Evolutionary conservation across 1,140 invertebrate species (phyloP).

Genomic region (Aphelenchoides fujianensis): DNA sequence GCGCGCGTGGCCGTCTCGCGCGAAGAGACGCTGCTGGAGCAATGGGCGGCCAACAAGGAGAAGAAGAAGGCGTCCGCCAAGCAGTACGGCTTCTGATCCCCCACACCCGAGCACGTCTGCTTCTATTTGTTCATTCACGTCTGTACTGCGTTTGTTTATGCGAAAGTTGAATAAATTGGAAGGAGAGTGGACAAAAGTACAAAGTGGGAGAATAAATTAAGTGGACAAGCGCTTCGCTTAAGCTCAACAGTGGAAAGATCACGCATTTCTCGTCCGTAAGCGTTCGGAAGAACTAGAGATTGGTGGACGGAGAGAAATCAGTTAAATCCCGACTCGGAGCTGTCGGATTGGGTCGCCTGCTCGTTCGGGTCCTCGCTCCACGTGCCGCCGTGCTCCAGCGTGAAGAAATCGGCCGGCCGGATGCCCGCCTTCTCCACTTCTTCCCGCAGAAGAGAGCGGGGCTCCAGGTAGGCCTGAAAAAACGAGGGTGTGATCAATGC

Average conservation of each 20-base stretch:
- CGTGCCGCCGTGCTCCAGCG: slow-evolving; percentile 19
- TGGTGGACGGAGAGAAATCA: no score
- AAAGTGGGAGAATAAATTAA: background rate
- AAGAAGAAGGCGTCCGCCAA: slow-evolving; percentile 47
- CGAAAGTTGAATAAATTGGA: background rate
- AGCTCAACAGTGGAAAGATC: no score
- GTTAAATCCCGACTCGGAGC: no score
- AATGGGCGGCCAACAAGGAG: slow-evolving; percentile 51
- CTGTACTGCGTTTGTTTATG: background rate
- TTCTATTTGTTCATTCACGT: background rate
- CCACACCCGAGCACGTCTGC: no score
- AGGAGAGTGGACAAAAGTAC: background rate
- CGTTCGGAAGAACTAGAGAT: no score
- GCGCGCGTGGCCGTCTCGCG: slow-evolving; percentile 49
- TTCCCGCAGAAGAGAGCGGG: slow-evolving; percentile 15
- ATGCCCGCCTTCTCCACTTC: slow-evolving; percentile 26
- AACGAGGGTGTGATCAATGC: slow-evolving; percentile 4
- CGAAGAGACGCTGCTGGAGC: slow-evolving; percentile 50
- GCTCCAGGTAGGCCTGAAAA: slow-evolving; percentile 41
- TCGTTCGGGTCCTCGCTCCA: slow-evolving; percentile 21
- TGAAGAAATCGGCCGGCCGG: slow-evolving; percentile 22
- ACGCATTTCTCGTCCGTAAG: no score
- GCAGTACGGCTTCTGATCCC: slow-evolving; percentile 51
- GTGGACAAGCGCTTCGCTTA: no score
- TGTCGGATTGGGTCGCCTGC: background rate